phyloP scores from a whole-genome alignment of 92 coral and sea anemone species.

The Diadumene lineata region DNA sequence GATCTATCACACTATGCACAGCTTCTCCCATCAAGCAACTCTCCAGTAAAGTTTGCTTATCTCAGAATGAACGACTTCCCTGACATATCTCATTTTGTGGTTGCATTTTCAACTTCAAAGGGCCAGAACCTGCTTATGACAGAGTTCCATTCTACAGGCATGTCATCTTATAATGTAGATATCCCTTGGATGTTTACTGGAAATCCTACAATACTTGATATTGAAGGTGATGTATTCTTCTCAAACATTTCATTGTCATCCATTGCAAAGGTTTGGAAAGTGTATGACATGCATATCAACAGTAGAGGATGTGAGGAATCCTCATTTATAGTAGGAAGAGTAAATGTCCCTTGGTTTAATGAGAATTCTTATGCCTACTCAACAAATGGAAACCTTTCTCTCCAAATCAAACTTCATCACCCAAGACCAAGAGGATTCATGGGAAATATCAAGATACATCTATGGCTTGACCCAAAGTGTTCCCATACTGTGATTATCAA shows the following conservation, averaged over 20 bases:
- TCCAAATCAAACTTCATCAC: slow-evolving; percentile 72
- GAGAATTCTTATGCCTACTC: slow-evolving; percentile 74
- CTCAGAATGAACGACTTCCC: slow-evolving; percentile 45
- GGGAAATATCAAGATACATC: slow-evolving; percentile 70
- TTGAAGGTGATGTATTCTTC: slow-evolving; percentile 57
- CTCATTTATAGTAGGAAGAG: slow-evolving; percentile 59
- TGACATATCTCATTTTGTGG: slow-evolving; percentile 67
- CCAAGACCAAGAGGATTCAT: slow-evolving; percentile 75
- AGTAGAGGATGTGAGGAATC: slow-evolving; percentile 62
- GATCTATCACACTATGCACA: slow-evolving; percentile 57
- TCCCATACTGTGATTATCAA: slow-evolving; percentile 67
- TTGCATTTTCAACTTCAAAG: slow-evolving; percentile 41
- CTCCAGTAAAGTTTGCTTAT: slow-evolving; percentile 53
- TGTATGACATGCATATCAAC: slow-evolving; percentile 58
- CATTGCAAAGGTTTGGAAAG: slow-evolving; percentile 79
- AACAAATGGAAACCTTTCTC: slow-evolving; percentile 44
- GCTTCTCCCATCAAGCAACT: slow-evolving; percentile 48
- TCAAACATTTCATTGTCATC: slow-evolving; percentile 75
- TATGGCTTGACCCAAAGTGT: slow-evolving; percentile 82
- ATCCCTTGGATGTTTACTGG: slow-evolving; percentile 70
- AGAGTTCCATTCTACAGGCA: slow-evolving; percentile 52
- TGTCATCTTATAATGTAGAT: slow-evolving; percentile 46
- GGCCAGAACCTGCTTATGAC: slow-evolving; percentile 44
- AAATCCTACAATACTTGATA: slow-evolving; percentile 41
- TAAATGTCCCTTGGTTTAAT: slow-evolving; percentile 90